These are phyloP conservation scores for Coecobrya sp. DNA, from an alignment of 2,888 invertebrate species.

Conservation along the genomic window DNA sequence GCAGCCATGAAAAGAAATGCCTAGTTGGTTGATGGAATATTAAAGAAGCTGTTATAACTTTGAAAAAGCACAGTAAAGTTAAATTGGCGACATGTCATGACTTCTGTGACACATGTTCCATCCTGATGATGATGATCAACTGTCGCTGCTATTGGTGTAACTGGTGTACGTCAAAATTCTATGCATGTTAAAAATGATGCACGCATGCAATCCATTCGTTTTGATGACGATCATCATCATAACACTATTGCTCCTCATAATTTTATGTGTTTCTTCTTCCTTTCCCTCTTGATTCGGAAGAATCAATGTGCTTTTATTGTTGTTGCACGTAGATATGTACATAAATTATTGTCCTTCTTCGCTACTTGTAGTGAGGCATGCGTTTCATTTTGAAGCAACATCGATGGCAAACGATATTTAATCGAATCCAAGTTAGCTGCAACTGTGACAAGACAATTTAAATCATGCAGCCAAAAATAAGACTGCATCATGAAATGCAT, in stretches of 20 bases:
- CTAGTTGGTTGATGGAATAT: slow-evolving; percentile 51
- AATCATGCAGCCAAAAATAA: slow-evolving; percentile 64
- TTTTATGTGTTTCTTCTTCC: neutral
- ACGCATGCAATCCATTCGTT: slow-evolving; percentile 71
- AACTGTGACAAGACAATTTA: slow-evolving; percentile 51
- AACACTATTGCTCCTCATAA: neutral
- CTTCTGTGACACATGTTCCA: slow-evolving; percentile 74
- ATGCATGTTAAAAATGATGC: slow-evolving; percentile 42
- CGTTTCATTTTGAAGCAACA: neutral
- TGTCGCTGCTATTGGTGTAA: slow-evolving; percentile 17
- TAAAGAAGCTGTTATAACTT: slow-evolving; percentile 6
- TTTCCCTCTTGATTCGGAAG: neutral
- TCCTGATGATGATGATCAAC: slow-evolving; percentile 65
- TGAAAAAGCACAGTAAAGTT: slow-evolving; percentile 2
- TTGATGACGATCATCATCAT: slow-evolving; percentile 21
- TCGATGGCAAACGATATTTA: neutral
- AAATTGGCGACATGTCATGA: slow-evolving; percentile 83
- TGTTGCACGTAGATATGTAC: neutral
- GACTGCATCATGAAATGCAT: slow-evolving; percentile 38
- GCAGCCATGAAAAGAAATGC: slow-evolving; percentile 34
- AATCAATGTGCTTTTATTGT: neutral
- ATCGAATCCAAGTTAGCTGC: slow-evolving; percentile 1
- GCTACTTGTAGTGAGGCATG: neutral
- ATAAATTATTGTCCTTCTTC: neutral
- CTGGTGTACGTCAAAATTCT: slow-evolving; percentile 33